Conservation (phyloP, 2,888 invertebrate species). For the Temnothorax rugatulus region DNA sequence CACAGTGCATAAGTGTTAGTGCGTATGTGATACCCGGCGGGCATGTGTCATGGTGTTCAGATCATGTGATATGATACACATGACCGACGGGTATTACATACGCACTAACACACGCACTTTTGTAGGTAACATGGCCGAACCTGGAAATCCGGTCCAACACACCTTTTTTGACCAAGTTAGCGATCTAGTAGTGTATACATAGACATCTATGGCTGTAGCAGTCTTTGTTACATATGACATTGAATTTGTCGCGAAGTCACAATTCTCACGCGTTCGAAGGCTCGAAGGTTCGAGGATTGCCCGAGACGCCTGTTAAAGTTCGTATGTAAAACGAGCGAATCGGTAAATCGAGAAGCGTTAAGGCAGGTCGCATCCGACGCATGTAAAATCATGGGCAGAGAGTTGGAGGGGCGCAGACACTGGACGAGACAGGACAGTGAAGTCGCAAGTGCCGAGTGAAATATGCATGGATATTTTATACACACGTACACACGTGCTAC, state of each 20-base stretch:
- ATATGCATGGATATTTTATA: conserved; percentile 57
- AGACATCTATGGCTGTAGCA: no score
- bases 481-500: conserved; percentile 22
- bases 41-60: no score
- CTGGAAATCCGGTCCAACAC: no score
- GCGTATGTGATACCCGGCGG: no score
- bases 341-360: conserved; percentile 42
- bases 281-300: neutral
- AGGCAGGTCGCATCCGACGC: conserved; percentile 30
- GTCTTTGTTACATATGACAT: neutral
- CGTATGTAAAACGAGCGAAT: conserved; percentile 25
- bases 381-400: conserved; percentile 44
- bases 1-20: no score
- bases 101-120: no score
- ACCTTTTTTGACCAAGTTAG: no score
- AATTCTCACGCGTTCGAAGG: neutral
- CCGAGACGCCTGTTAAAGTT: conserved; percentile 4
- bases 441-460: conserved; percentile 54
- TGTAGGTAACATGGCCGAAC: no score
- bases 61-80: no score
- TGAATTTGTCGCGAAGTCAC: conserved; percentile 9
- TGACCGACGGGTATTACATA: no score
- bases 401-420: conserved; percentile 50
- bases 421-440: conserved; percentile 52
- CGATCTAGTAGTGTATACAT: no score